A percentile compares a stretch with the other conserved stretches of the same genome.
Conservation (phyloP, 2,888 invertebrate genomes). For the Tortrix viridana region DNA sequence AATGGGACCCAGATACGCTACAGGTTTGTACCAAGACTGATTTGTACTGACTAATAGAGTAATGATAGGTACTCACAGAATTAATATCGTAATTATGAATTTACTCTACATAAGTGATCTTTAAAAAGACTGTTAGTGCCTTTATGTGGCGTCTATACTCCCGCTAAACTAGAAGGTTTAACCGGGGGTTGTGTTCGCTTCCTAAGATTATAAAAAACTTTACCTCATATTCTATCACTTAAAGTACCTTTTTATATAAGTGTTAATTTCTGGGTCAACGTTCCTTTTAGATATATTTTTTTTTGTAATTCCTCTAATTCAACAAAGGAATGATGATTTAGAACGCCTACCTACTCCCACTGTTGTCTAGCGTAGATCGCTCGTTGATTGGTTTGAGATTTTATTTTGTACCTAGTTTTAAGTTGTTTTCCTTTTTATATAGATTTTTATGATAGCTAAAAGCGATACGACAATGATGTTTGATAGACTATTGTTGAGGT, state of each 20-base stretch:
- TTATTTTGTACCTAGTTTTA: constrained; percentile 55
- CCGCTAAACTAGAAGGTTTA: background rate
- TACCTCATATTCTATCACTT: background rate
- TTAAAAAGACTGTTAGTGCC: constrained; percentile 26
- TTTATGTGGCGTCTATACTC: background rate
- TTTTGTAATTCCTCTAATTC: constrained; percentile 3
- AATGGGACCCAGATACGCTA: constrained; percentile 5
- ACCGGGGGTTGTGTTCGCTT: constrained; percentile 1
- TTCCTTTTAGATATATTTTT: constrained; percentile 12
- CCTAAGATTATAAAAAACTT: background rate
- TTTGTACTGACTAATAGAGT: constrained; percentile 43
- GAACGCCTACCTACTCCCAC: background rate
- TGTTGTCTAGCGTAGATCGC: constrained; percentile 33
- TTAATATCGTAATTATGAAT: constrained; percentile 30
- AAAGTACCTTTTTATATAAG: constrained; percentile 7
- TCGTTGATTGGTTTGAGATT: constrained; percentile 63
- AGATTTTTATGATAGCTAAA: constrained; percentile 69
- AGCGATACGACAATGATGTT: constrained; percentile 78
- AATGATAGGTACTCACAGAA: constrained; percentile 6
- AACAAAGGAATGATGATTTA: constrained; percentile 10
- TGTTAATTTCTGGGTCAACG: background rate
- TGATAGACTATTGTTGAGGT: constrained; percentile 77
- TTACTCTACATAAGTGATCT: constrained; percentile 24
- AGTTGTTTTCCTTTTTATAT: constrained; percentile 57
- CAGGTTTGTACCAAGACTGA: constrained; percentile 44